These are phyloP conservation scores for Hozukius guyotensis DNA, from an alignment of 2,797 vertebrate species.

Conservation along the genomic window DNA sequence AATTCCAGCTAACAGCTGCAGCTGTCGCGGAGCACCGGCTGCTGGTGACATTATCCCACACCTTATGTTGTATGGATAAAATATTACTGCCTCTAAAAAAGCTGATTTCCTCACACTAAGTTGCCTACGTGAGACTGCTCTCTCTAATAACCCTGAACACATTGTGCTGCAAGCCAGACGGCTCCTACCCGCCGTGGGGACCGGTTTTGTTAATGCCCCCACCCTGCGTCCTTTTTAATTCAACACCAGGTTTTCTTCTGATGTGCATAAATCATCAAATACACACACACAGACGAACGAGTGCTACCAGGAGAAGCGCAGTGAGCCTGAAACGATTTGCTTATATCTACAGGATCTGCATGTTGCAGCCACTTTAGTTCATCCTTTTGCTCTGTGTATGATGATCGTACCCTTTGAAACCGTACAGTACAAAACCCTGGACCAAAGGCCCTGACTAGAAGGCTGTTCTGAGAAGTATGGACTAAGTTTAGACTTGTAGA, in stretches of 20 bases:
- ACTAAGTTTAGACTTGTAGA: neutral
- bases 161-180: neutral
- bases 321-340: neutral
- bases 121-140: neutral
- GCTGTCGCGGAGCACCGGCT: slow-evolving; percentile 27
- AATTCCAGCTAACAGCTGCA: slow-evolving; percentile 34
- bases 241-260: neutral
- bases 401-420: neutral
- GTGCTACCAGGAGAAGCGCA: neutral
- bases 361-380: neutral
- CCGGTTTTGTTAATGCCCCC: neutral
- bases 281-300: neutral
- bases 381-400: neutral
- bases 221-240: neutral
- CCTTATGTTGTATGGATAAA: slow-evolving; percentile 50
- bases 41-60: slow-evolving; percentile 40
- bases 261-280: neutral
- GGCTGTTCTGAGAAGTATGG: neutral
- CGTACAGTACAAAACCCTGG: neutral
- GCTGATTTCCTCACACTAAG: slow-evolving; percentile 32
- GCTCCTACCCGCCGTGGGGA: neutral
- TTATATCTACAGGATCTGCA: neutral
- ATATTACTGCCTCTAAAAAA: slow-evolving; percentile 39
- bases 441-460: neutral
- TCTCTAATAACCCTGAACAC: slow-evolving; percentile 3